Evolutionary conservation across 2,797 vertebrate species (phyloP), one percentile per base, ranked within the genome.

Genomic region (Myotis vivesi): DNA sequence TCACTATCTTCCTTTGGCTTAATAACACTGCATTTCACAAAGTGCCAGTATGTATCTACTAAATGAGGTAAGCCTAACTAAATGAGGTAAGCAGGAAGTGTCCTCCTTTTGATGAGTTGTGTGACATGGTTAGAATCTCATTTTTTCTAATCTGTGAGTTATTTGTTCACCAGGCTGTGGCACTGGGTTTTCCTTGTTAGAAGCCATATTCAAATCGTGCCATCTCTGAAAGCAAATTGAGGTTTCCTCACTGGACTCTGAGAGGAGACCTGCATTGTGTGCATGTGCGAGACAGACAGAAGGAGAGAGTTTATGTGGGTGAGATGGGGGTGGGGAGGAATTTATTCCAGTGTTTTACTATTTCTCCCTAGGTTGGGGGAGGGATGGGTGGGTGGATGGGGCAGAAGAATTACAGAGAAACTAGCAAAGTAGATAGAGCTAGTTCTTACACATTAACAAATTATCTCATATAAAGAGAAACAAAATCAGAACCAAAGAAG

Each of bases 261-360:
- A 69, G 69, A 68, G 57, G 55, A 51, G 19, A 49, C 1, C 22
- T 55, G 68, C 79, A 9, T 6, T 44, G 49, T 30, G 36, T 44
- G 30, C 23, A 2, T 3, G 2, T 33, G 25, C 28, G 3, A 7
- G 55, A 0, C 20, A 36, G 19, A 36, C 36, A 23, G 7, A 0
- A 0, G 2, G 3, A 17, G 36, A 23, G 33, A 12, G 20, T 28
- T 7, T 1, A 0, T 12, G 13, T 49, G 44, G 8, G n/a, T 5
- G 85, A 2, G n/a, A 5, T 2, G 16, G 23, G 5, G 44, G 0
- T 5, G 38, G 38, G n/a, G 62, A 25, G 38, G n/a, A 2, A 5
- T 15, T 30, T 55, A 3, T 36, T 38, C 38, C 12, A 1, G 8
- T 8, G 1, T 33, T 4, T 51, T 7, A 1, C 1, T 30, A 0